Conservation (phyloP, 2,797 vertebrate species). For the Etheostoma perlongum region DNA sequence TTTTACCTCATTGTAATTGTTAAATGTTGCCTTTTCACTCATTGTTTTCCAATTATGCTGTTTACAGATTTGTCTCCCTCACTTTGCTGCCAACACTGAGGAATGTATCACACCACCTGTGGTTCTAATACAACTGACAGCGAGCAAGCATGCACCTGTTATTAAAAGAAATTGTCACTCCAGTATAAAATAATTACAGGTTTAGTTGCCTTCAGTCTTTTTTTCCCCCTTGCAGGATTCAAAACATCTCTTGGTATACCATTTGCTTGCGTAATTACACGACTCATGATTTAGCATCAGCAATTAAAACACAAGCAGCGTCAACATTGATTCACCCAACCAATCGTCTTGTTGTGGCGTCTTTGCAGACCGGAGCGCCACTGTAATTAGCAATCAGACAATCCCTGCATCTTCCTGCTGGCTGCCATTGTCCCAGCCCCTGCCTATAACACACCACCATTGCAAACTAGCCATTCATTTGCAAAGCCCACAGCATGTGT, state of each 20-base stretch:
- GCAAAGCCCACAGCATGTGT: constrained; percentile 2
- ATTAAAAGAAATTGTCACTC: constrained; percentile 34
- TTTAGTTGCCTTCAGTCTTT: constrained; percentile 12
- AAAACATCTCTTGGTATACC: constrained; percentile 25
- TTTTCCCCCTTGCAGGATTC: not conserved
- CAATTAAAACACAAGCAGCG: constrained; percentile 56
- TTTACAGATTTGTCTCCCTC: not conserved
- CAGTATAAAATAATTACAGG: constrained; percentile 60
- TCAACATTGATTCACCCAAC: constrained; percentile 58
- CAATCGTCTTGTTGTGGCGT: constrained; percentile 54
- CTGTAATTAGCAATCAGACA: constrained; percentile 75
- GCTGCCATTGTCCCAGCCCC: constrained; percentile 42
- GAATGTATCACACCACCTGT: constrained; percentile 33
- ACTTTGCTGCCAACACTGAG: not conserved
- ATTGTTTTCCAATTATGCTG: not conserved
- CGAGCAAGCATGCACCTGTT: constrained; percentile 41
- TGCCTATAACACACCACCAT: constrained; percentile 4
- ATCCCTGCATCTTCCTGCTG: constrained; percentile 41
- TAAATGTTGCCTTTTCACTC: not conserved
- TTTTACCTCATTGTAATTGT: not conserved
- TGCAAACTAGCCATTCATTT: constrained; percentile 16
- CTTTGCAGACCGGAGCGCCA: constrained; percentile 36
- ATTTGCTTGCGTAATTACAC: constrained; percentile 58
- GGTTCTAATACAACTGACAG: constrained; percentile 11
- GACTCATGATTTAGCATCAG: constrained; percentile 59